These are phyloP conservation scores for Ectropis crepuscularia DNA, from an alignment of 2,888 invertebrate genomes.

Conservation along the genomic window DNA sequence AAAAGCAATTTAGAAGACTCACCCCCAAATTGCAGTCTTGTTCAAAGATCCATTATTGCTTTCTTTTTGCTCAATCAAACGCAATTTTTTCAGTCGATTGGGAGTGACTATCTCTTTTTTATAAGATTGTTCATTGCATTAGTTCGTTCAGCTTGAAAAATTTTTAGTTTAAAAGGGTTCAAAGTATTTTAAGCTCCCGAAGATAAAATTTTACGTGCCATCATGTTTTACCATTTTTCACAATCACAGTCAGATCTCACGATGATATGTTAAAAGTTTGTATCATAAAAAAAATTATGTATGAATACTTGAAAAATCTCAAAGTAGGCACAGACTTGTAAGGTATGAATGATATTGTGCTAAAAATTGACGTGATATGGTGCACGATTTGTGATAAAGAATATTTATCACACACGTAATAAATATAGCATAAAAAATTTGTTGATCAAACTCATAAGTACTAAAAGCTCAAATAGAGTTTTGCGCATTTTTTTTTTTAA, in stretches of 20 bases:
- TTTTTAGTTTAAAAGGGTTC: conserved; percentile 18
- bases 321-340: too few relatives aligned
- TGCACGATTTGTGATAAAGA: too few relatives aligned
- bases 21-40: conserved; percentile 38
- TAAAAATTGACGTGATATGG: too few relatives aligned
- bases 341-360: too few relatives aligned
- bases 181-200: conserved; percentile 11
- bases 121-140: conserved; percentile 29
- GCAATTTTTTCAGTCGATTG: conserved; percentile 38
- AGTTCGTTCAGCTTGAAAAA: conserved; percentile 26
- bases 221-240: conserved; percentile 16
- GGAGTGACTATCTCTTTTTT: conserved; percentile 35
- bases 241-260: conserved; percentile 3
- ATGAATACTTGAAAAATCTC: too few relatives aligned
- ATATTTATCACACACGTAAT: too few relatives aligned
- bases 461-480: too few relatives aligned
- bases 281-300: too few relatives aligned
- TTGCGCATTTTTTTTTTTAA: too few relatives aligned
- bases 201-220: conserved; percentile 16
- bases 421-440: too few relatives aligned
- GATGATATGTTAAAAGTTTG: conserved; percentile 11
- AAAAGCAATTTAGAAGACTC: conserved; percentile 33
- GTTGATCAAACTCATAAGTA: too few relatives aligned
- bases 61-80: conserved; percentile 45
- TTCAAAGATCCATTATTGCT: conserved; percentile 38